Conservation (phyloP, 1,140 invertebrate genomes). For the Goniozus legneri region DNA sequence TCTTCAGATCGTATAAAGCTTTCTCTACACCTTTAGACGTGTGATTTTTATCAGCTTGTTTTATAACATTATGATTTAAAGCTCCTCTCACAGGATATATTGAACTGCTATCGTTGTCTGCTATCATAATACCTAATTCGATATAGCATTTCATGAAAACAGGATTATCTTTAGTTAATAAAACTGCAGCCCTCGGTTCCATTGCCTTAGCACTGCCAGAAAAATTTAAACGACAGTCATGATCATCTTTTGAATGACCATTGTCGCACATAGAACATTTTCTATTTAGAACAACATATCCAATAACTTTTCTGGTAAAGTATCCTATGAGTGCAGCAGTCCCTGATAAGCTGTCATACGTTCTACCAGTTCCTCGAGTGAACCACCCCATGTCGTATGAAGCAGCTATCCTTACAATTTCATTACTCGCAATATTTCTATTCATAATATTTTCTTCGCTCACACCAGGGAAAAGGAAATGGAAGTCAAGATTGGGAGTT, state of each 20-base stretch:
- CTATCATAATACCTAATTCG: constrained; percentile 9
- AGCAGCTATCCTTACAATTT: constrained; percentile 3
- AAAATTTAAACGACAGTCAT: constrained; percentile 10
- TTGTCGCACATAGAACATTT: constrained; percentile 7
- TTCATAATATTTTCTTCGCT: neutral
- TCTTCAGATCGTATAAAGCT: constrained; percentile 5
- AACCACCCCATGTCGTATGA: constrained; percentile 11
- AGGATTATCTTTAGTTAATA: constrained; percentile 2
- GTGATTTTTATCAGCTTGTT: constrained; percentile 2
- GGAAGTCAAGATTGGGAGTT: too few species aligned
- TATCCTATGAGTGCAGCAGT: constrained; percentile 10
- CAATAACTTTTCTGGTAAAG: constrained; percentile 11
- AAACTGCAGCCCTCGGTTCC: constrained; percentile 4
- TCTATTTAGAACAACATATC: constrained; percentile 4
- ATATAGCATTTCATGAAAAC: constrained; percentile 3
- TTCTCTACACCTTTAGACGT: neutral
- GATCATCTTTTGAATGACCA: constrained; percentile 1
- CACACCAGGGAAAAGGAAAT: neutral
- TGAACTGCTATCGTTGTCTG: constrained; percentile 7
- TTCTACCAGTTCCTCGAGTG: constrained; percentile 6
- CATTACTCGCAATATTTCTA: neutral
- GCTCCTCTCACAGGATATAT: constrained; percentile 2
- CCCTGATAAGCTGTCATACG: constrained; percentile 6
- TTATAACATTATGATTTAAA: constrained; percentile 5
- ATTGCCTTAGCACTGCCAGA: constrained; percentile 7